A percentile compares a stretch with the other conserved stretches of the same genome.
These are phyloP conservation scores for Etia nguti DNA, from an alignment of 2,113 vertebrate species.

Conservation along the genomic window DNA sequence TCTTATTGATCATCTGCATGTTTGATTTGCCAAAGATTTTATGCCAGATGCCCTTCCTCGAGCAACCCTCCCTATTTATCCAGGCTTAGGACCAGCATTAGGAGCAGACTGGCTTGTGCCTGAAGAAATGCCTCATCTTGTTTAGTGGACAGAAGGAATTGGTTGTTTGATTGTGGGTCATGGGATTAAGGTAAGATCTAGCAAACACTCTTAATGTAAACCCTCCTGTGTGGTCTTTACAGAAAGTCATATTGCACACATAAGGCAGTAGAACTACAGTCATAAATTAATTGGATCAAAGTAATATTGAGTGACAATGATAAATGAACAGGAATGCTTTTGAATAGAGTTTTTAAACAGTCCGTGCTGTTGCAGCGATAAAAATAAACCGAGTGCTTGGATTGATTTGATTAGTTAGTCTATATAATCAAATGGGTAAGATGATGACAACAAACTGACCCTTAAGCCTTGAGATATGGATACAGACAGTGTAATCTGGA, in stretches of 20 bases:
- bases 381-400: not conserved
- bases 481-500: not conserved
- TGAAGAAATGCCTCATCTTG: not conserved
- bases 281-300: not conserved
- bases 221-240: not conserved
- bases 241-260: not conserved
- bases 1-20: not conserved
- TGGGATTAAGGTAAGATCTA: not conserved
- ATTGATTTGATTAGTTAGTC: not conserved
- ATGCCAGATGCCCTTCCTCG: not conserved
- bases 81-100: not conserved
- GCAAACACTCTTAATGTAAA: not conserved
- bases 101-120: not conserved
- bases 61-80: not conserved
- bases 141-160: not conserved
- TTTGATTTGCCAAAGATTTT: not conserved
- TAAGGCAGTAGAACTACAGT: not conserved
- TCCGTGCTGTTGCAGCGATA: not conserved
- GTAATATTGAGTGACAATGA: not conserved
- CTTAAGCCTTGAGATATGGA: not conserved
- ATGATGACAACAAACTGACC: not conserved
- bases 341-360: not conserved
- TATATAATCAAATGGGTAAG: not conserved
- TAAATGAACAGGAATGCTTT: not conserved
- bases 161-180: not conserved